Evolutionary conservation across 2,888 invertebrate genomes (phyloP).

Genomic region (Platycheirus albimanus): DNA sequence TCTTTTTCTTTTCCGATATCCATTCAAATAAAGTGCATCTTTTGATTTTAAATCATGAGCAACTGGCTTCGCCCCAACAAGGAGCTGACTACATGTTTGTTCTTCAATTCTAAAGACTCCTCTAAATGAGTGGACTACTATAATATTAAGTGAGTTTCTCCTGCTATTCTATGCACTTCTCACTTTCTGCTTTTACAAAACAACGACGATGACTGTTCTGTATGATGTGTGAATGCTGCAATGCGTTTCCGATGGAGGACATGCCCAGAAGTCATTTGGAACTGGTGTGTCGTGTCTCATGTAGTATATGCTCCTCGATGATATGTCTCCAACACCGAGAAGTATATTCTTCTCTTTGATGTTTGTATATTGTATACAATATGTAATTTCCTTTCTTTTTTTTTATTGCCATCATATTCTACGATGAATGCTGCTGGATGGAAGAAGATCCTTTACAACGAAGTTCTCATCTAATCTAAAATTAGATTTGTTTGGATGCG

Average conservation of each 20-base stretch:
- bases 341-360: slow-evolving; percentile 24
- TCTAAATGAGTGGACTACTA: slow-evolving; percentile 62
- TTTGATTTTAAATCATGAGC: not conserved
- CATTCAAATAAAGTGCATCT: too few relatives aligned
- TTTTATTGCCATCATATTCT: not conserved
- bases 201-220: slow-evolving; percentile 16
- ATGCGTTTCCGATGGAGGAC: slow-evolving; percentile 62
- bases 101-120: slow-evolving; percentile 47
- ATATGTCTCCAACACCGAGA: slow-evolving; percentile 22
- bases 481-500: slow-evolving; percentile 34
- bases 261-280: slow-evolving; percentile 50
- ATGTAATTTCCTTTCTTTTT: slow-evolving; percentile 47
- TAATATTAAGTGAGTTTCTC: slow-evolving; percentile 60
- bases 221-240: slow-evolving; percentile 43
- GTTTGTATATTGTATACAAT: slow-evolving; percentile 41
- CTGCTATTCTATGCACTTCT: slow-evolving; percentile 59
- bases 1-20: too few relatives aligned
- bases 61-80: not conserved
- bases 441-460: slow-evolving; percentile 13
- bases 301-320: slow-evolving; percentile 40
- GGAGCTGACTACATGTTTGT: not conserved
- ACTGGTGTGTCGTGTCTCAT: slow-evolving; percentile 25
- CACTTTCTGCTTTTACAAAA: slow-evolving; percentile 29
- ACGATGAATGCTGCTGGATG: slow-evolving; percentile 3
- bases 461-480: slow-evolving; percentile 24